phyloP scores from a whole-genome alignment of 2,797 vertebrate species.

The Leptatherina wallacei region DNA sequence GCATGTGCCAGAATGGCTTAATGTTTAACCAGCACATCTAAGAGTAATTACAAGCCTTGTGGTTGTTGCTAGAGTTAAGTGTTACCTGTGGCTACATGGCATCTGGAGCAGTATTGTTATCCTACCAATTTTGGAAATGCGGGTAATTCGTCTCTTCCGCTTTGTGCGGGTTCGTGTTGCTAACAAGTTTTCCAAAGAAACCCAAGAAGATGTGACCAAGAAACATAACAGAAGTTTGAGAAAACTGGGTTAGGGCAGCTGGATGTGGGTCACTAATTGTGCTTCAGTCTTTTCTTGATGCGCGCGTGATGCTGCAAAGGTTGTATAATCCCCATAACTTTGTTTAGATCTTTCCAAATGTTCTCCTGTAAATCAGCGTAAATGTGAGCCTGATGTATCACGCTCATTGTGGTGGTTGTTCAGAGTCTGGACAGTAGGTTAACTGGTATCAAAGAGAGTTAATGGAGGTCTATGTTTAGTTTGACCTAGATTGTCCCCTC shows the following conservation, averaged over 20 bases:
- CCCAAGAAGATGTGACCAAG: slow-evolving; percentile 32
- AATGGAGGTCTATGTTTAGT: slow-evolving; percentile 52
- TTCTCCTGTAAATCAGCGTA: slow-evolving; percentile 1
- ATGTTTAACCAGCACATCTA: slow-evolving; percentile 63
- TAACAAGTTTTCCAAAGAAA: slow-evolving; percentile 13
- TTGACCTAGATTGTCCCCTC: slow-evolving; percentile 37
- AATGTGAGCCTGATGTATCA: not conserved
- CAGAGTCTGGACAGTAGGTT: not conserved
- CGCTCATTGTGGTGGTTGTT: not conserved
- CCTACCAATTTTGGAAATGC: slow-evolving; percentile 48
- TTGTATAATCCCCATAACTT: slow-evolving; percentile 11
- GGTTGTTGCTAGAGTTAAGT: slow-evolving; percentile 43
- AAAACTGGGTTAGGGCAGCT: slow-evolving; percentile 17
- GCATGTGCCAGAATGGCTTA: slow-evolving; percentile 16
- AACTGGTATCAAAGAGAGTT: not conserved
- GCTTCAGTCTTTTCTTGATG: not conserved
- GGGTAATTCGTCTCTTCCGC: slow-evolving; percentile 39
- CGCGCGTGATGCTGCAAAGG: not conserved
- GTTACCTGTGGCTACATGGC: slow-evolving; percentile 55
- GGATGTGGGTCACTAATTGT: slow-evolving; percentile 26
- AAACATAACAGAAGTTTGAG: slow-evolving; percentile 20
- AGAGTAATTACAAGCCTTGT: slow-evolving; percentile 63
- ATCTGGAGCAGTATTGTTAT: slow-evolving; percentile 44
- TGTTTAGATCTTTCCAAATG: slow-evolving; percentile 7
- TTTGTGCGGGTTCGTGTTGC: not conserved